Evolutionary conservation across 2,888 invertebrate species (phyloP).

Genomic region (Chrysomela aeneicollis): DNA sequence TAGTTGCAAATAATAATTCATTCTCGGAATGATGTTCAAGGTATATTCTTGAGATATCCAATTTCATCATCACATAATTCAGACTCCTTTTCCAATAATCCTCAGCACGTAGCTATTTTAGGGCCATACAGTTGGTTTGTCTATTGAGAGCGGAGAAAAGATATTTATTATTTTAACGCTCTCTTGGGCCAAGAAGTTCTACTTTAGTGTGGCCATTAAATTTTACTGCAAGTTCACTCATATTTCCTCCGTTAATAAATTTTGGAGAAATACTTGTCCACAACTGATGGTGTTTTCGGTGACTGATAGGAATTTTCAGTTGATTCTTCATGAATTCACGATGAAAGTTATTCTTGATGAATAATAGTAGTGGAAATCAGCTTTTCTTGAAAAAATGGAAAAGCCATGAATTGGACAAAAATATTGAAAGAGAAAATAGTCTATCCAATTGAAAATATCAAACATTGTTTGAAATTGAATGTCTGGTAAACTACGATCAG

Average conservation of each 20-base stretch:
- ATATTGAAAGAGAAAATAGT: no score
- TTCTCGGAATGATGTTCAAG: no score
- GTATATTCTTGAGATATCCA: no score
- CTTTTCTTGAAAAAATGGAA: no score
- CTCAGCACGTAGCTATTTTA: conserved; percentile 45
- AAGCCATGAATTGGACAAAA: no score
- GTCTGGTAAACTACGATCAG: no score
- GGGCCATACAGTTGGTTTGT: conserved; percentile 3
- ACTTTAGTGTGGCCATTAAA: conserved; percentile 50
- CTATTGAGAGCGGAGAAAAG: conserved; percentile 22
- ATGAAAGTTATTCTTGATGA: no score
- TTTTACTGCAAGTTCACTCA: conserved; percentile 42
- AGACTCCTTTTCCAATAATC: conserved; percentile 57
- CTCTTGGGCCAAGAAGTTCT: conserved; percentile 43
- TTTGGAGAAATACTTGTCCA: conserved; percentile 30
- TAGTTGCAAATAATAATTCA: no score
- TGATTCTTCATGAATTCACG: neutral
- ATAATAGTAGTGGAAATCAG: no score
- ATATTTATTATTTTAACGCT: conserved; percentile 49
- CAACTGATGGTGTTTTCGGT: neutral
- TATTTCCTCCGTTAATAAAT: conserved; percentile 38
- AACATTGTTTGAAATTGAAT: no score
- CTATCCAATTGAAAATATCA: no score
- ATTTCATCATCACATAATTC: conserved; percentile 57
- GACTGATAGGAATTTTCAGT: neutral